Conservation (phyloP, 2,113 vertebrate species). For the Calonectris borealis region DNA sequence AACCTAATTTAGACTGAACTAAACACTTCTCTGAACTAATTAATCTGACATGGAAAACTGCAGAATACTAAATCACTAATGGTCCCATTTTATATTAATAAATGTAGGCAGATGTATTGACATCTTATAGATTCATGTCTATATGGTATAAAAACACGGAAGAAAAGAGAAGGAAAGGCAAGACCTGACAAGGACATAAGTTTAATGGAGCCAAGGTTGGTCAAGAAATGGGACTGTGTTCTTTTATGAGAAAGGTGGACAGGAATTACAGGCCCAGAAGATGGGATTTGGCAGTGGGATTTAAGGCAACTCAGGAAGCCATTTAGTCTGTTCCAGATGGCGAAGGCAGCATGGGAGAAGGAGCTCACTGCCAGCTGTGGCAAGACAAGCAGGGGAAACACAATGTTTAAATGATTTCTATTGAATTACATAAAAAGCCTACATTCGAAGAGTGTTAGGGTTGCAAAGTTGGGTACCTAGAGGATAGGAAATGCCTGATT, state of each 20-base stretch:
- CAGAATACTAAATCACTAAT: background rate
- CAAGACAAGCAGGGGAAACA: background rate
- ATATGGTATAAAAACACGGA: background rate
- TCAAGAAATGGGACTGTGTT: background rate
- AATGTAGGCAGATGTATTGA: background rate
- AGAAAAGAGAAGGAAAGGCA: background rate
- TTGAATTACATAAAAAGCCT: background rate
- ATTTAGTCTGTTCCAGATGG: background rate
- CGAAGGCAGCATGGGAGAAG: background rate
- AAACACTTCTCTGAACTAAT: constrained; percentile 25
- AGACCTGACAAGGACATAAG: background rate
- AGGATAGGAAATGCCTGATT: background rate
- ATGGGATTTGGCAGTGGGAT: background rate
- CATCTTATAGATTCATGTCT: background rate
- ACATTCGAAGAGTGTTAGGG: background rate
- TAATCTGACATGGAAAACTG: background rate
- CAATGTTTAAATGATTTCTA: background rate
- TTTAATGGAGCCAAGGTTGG: background rate
- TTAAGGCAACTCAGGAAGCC: background rate
- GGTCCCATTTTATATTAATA: background rate
- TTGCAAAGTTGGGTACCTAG: background rate
- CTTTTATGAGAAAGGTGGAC: background rate
- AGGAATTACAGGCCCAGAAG: background rate
- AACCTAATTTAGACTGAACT: background rate
- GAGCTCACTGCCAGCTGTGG: background rate